Evolutionary conservation across 1,140 invertebrate genomes (phyloP).

Genomic region (Coelopa frigida): DNA sequence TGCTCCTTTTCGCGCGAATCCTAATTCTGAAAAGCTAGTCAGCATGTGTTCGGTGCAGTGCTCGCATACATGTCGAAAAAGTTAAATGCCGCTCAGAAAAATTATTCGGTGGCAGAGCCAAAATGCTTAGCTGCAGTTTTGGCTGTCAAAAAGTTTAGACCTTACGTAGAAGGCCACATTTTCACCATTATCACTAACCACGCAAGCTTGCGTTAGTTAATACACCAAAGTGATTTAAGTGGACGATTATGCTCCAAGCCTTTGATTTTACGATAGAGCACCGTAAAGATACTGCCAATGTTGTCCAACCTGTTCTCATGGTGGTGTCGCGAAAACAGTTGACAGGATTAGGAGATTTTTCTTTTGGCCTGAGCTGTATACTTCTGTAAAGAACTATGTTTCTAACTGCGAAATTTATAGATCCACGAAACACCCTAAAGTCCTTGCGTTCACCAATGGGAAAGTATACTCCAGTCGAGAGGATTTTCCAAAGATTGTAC

Average conservation of each 20-base stretch:
- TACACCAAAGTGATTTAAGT: conserved; percentile 40
- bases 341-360: background rate
- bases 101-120: conserved; percentile 11
- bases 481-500: conserved; percentile 2
- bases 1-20: conserved; percentile 19
- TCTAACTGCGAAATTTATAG: background rate
- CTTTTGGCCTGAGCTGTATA: background rate
- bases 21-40: conserved; percentile 13
- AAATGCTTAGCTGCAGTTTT: conserved; percentile 10
- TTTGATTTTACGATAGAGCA: conserved; percentile 33
- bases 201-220: conserved; percentile 22
- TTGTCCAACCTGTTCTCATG: conserved; percentile 9
- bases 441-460: background rate
- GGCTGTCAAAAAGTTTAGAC: conserved; percentile 30
- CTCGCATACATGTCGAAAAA: conserved; percentile 35
- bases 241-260: conserved; percentile 21
- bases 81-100: conserved; percentile 8
- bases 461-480: background rate
- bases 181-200: conserved; percentile 42
- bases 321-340: conserved; percentile 2
- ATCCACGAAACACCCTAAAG: background rate
- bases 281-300: conserved; percentile 21
- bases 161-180: conserved; percentile 39
- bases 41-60: conserved; percentile 15
- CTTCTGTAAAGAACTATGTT: background rate